phyloP scores from a whole-genome alignment of 2,888 invertebrate species.

The Chalcis sispes region DNA sequence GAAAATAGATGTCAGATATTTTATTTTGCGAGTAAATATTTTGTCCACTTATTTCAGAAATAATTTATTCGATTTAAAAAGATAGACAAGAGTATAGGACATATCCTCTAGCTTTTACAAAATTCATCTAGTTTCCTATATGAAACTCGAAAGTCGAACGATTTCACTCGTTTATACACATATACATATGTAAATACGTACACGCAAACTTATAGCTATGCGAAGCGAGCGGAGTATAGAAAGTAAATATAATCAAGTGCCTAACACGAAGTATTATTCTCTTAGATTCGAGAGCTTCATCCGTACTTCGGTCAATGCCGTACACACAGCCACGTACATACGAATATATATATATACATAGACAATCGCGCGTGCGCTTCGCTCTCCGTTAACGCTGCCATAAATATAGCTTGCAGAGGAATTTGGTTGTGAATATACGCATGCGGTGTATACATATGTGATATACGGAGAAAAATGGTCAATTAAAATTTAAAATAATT shows the following conservation, averaged over 20 bases:
- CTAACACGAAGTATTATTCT: slow-evolving; percentile 39
- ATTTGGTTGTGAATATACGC: neutral
- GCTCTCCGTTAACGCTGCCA: no score
- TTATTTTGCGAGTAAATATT: neutral
- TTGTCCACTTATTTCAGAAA: neutral
- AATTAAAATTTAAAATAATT: no score
- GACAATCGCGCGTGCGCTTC: neutral
- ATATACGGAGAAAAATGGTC: no score
- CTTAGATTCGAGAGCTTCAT: slow-evolving; percentile 11
- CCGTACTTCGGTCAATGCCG: neutral
- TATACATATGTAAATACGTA: neutral
- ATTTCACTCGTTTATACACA: neutral
- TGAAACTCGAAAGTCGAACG: no score
- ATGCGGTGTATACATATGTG: no score
- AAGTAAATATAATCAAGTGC: slow-evolving; percentile 45
- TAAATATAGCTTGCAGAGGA: no score
- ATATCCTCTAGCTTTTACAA: slow-evolving; percentile 16
- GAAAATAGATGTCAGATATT: no score
- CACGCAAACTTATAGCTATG: slow-evolving; percentile 1
- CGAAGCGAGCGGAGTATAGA: slow-evolving; percentile 16
- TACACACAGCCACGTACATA: neutral
- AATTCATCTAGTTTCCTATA: slow-evolving; percentile 43
- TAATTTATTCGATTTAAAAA: neutral
- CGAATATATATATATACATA: neutral
- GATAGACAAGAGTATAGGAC: neutral